Base-by-base conservation (phyloP, 1,140 invertebrate species). In the Ceratoteleas bidentatus region DNA sequence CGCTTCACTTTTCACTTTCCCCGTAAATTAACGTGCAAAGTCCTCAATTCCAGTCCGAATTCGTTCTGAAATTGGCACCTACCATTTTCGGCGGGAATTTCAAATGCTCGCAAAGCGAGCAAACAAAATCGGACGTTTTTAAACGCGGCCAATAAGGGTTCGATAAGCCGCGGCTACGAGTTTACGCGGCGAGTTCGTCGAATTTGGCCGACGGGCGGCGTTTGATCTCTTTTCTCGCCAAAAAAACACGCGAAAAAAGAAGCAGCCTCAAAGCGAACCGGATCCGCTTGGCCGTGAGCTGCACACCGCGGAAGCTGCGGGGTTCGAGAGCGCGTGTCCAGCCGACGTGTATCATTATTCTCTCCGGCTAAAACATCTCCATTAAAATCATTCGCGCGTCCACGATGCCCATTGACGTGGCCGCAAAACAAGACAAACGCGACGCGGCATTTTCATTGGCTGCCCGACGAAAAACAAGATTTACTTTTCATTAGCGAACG, bases 261-360 rank as follows among this genome's bases (percentile, higher is more conserved):
- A 49, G 62, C 45, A 57, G 50, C 16, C 50, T 72, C 32, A 54
- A 47, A 79, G 64, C 56, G 77, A 80, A 80, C 77, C 77, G 77
- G 69, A 80, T 74, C 52, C 68, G 32, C 43, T 73, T 34, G 52
- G 13, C 16, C 49, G 40, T 73, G 52, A 62, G 69, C 56, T 73
- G 77, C 77, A 69, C 57, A 50, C 62, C 58, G 77, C 77, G 77
- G 77, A 80, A 80, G 77, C 77, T 74, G 77, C 64, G 69, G 56
- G 68, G 45, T 66, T 74, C 58, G 58, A 74, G 77, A 69, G 69
- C 69, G 69, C 77, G 77, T 80, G 77, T 80, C 77, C 69, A 64
- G 38, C 64, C 79, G 72, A 80, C 78, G 85, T 86, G 81, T 86
- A 86, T 87, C 86, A 86, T 87, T 86, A 87, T 75, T 87, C 75